Base-by-base conservation (phyloP, 2,797 vertebrate genomes). In the Manis pentadactyla region DNA sequence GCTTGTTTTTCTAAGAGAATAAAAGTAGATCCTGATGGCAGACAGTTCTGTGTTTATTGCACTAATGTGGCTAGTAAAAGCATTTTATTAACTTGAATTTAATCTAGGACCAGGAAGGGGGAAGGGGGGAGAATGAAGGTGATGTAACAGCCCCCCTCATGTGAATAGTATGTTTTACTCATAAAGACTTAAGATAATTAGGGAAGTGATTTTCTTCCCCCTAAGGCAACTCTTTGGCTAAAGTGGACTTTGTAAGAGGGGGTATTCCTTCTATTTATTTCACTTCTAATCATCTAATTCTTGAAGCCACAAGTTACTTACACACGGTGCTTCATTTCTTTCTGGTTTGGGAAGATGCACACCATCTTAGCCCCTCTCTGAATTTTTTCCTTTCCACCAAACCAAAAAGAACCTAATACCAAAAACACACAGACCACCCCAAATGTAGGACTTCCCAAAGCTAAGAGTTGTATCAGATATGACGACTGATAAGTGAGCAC, bases 21-120 rank as follows among this genome's bases (percentile, higher is more conserved):
- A 49, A 88, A 94, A 63, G 31, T 64, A 46, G 90, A 84, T n/a
- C 13, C 55, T 83, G 42, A 66, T 13, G 34, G 75, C 9, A 97
- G 89, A 90, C 5, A 92, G 39, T 73, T 71, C 94, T 85, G 31
- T 93, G 46, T 87, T 97, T 89, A 95, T 63, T 93, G 25, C 91
- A 95, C 86, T 68, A 96, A 88, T 71, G 75, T 5, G 0, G 29
- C 81, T 88, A 81, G 92, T 42, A 46, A 97, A 97, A 90, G 23
- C 90, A 88, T 97, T 87, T 96, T 97, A 95, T 95, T 79, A 95
- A 82, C 87, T 95, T 97, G 89, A 97, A 98, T 93, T 82, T 92
- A 97, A 98, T 95, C 78, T 79, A 96, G 86, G 77, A 90, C 90
- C 37, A 89, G 68, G 46, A 98, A 97, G 39, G 11, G 18, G 82